Conservation (phyloP, 2,888 invertebrate genomes). For the Apeira syringaria region DNA sequence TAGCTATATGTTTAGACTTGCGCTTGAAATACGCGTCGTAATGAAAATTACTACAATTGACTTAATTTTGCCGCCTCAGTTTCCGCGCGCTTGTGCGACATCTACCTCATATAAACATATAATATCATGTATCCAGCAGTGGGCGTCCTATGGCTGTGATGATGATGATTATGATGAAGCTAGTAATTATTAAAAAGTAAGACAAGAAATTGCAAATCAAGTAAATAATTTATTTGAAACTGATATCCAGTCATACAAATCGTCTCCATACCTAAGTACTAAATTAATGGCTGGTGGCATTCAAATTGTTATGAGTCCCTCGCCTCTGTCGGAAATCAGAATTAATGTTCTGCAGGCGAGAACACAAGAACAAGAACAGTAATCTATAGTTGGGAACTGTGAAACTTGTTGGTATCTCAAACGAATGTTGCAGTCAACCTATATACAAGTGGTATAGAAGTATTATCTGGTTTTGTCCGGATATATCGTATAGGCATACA, state of each 20-base stretch:
- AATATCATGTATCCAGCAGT: too few species aligned
- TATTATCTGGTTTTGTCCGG: background rate
- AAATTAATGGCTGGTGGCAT: slow-evolving; percentile 29
- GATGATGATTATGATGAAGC: too few species aligned
- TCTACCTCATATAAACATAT: too few species aligned
- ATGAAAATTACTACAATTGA: too few species aligned
- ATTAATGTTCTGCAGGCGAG: slow-evolving; percentile 45
- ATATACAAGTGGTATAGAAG: background rate
- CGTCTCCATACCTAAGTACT: slow-evolving; percentile 21
- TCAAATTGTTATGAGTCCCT: slow-evolving; percentile 33
- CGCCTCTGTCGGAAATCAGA: slow-evolving; percentile 36
- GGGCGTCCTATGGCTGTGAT: too few species aligned
- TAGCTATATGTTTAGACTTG: too few species aligned
- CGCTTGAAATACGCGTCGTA: too few species aligned
- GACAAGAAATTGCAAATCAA: background rate
- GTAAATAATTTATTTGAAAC: background rate
- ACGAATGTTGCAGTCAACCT: slow-evolving; percentile 22
- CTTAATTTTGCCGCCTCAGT: too few species aligned
- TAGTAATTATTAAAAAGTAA: too few species aligned
- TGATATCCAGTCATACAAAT: background rate
- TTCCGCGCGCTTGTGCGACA: too few species aligned
- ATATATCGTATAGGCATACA: too few species aligned
- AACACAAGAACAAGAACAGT: slow-evolving; percentile 47
- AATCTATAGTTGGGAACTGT: slow-evolving; percentile 38
- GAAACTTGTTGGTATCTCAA: slow-evolving; percentile 31